These are phyloP conservation scores for Papilio demoleus DNA, from an alignment of 2,888 invertebrate species.

Conservation along the genomic window DNA sequence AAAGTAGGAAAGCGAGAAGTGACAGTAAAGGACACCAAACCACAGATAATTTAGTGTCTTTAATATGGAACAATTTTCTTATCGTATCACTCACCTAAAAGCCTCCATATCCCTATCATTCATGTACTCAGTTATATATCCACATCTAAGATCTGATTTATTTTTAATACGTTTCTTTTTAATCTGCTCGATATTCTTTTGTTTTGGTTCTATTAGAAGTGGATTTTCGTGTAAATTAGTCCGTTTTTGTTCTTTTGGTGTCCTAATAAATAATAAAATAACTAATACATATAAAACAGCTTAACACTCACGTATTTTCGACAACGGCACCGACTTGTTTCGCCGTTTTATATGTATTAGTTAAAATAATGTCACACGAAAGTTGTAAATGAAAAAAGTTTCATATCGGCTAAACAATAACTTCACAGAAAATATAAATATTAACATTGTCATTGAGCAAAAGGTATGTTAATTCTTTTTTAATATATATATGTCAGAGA, in stretches of 20 bases:
- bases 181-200: not conserved
- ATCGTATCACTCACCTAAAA: slow-evolving; percentile 47
- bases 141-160: slow-evolving; percentile 48
- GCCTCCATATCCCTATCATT: slow-evolving; percentile 65
- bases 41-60: no score
- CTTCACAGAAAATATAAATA: no score
- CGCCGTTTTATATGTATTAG: not conserved
- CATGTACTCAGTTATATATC: slow-evolving; percentile 66
- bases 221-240: not conserved
- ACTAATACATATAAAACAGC: no score
- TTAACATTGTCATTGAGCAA: no score
- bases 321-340: no score
- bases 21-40: not conserved
- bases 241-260: not conserved
- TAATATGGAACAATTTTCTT: no score
- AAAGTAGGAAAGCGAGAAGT: not conserved
- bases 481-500: no score
- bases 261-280: not conserved
- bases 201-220: not conserved
- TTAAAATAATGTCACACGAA: no score
- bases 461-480: no score
- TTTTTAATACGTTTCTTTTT: slow-evolving; percentile 43
- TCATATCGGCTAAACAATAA: no score
- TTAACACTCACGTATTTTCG: not conserved
- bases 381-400: no score